Evolutionary conservation across 2,888 invertebrate genomes (phyloP).

Genomic region (Branchipolynoe longqiensis): DNA sequence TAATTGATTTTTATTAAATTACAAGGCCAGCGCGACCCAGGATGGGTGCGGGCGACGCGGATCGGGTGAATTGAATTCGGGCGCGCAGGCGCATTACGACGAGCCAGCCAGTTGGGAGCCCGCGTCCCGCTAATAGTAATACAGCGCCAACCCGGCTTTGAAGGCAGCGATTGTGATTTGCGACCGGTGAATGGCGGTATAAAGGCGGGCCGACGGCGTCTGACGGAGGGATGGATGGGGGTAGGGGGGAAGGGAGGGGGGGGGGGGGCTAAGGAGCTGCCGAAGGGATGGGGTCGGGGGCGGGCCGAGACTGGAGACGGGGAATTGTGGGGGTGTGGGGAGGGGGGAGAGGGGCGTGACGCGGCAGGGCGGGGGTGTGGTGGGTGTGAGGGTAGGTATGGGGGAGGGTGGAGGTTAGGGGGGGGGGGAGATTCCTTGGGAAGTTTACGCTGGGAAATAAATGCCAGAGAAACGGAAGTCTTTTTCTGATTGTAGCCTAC

Average conservation of each 20-base stretch:
- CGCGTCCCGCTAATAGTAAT: no score
- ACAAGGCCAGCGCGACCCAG: conserved; percentile 24
- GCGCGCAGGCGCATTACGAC: no score
- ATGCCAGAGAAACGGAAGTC: no score
- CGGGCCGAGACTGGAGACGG: neutral
- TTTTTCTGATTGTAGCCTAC: no score
- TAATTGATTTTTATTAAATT: conserved; percentile 57
- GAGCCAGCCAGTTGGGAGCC: no score
- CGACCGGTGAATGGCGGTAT: neutral
- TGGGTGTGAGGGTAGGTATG: neutral
- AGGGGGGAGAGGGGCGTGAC: neutral
- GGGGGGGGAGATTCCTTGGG: no score
- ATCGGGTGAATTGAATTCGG: conserved; percentile 3
- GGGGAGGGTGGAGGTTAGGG: neutral
- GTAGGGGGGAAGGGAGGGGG: neutral
- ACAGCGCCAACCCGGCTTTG: no score
- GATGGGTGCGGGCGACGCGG: no score
- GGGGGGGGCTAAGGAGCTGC: neutral
- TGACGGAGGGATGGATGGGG: neutral
- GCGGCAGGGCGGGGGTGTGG: neutral
- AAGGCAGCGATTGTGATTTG: no score
- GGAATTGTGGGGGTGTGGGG: neutral
- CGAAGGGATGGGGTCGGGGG: neutral
- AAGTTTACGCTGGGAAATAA: no score
- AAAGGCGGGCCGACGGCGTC: neutral